Evolutionary conservation across 2,888 invertebrate genomes (phyloP).

Genomic region (Troides aeacus): DNA sequence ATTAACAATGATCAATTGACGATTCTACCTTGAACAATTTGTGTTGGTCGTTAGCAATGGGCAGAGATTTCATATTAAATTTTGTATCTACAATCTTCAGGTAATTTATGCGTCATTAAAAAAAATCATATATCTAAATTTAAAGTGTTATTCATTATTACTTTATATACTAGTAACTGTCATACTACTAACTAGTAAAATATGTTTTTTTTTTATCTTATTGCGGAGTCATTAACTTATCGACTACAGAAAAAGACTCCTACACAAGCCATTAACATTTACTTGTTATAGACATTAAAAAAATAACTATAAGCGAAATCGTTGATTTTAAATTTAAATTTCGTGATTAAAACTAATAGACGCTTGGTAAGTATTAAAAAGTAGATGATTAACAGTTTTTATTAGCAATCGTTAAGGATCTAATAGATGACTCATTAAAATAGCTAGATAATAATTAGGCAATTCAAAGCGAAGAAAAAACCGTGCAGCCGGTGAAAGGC

Average conservation of each 20-base stretch:
- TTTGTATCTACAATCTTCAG: not conserved
- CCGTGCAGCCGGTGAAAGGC: conserved; percentile 6
- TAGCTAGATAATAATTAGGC: not conserved
- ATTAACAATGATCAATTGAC: not conserved
- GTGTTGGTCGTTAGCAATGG: not conserved
- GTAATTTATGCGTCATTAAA: not conserved
- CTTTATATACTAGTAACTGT: not conserved
- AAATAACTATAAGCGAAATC: not conserved
- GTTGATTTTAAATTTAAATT: too few species aligned
- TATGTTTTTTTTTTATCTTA: not conserved
- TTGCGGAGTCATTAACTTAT: not conserved
- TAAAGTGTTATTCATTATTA: not conserved
- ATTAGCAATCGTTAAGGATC: too few species aligned
- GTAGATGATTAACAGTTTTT: too few species aligned
- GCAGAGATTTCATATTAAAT: not conserved
- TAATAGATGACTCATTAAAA: not conserved
- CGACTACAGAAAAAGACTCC: not conserved
- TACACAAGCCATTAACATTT: not conserved
- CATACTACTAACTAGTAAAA: not conserved
- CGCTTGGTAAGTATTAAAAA: too few species aligned
- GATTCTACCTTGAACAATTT: not conserved
- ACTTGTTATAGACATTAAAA: not conserved
- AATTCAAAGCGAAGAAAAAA: not conserved
- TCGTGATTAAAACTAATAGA: too few species aligned
- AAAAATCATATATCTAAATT: not conserved